Conservation (phyloP, 2,797 vertebrate genomes). For the Valencia hispanica region DNA sequence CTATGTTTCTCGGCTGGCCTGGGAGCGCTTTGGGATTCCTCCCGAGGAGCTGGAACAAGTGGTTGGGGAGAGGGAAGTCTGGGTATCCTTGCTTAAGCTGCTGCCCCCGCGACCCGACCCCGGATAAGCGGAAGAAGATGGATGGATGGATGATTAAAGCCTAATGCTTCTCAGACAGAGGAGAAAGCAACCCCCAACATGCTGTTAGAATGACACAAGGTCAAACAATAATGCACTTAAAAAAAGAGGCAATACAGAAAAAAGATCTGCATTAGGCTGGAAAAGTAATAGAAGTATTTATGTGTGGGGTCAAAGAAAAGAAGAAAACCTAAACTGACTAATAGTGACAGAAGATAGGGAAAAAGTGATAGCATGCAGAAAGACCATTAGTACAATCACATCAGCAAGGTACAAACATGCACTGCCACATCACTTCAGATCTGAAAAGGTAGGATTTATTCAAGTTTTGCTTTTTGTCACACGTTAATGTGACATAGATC, state of each 20-base stretch:
- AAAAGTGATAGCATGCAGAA: conserved; percentile 39
- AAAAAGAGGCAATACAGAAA: conserved; percentile 15
- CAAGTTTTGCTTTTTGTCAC: neutral
- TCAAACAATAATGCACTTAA: no score
- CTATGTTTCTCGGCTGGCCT: no score
- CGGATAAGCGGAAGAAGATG: no score
- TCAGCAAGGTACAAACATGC: conserved; percentile 25
- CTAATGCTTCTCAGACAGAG: conserved; percentile 19
- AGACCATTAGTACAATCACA: conserved; percentile 57
- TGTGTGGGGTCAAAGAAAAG: neutral
- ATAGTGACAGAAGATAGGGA: conserved; percentile 39
- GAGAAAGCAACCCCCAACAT: conserved; percentile 3
- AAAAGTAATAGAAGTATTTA: conserved; percentile 26
- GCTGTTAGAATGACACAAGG: conserved; percentile 61
- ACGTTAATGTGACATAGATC: neutral
- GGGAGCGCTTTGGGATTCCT: no score
- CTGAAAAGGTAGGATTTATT: conserved; percentile 5
- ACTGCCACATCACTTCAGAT: conserved; percentile 26
- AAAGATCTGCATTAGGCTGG: conserved; percentile 37
- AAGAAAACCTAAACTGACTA: conserved; percentile 7
- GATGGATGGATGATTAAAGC: conserved; percentile 55
- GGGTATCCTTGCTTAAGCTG: no score
- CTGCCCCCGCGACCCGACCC: no score
- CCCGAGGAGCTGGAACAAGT: no score
- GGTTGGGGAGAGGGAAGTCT: no score